These are phyloP conservation scores for Equus quagga DNA, from an alignment of 2,113 vertebrate species.

Conservation along the genomic window DNA sequence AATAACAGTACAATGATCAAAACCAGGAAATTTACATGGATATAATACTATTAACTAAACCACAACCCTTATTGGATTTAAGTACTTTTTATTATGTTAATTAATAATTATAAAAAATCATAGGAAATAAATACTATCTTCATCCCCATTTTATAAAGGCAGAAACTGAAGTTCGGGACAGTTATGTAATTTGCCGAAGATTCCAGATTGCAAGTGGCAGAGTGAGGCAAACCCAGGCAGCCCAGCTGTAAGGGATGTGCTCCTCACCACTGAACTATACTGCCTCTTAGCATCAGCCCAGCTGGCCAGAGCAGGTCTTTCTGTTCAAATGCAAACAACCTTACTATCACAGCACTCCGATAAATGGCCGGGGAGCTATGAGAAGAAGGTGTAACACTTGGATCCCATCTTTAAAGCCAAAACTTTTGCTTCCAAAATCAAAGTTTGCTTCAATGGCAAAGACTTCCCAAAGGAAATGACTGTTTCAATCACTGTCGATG, in stretches of 20 bases:
- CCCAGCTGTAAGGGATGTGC: neutral
- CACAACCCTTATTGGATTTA: neutral
- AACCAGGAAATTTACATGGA: neutral
- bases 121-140: neutral
- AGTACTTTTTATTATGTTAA: neutral
- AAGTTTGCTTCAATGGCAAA: conserved; percentile 51
- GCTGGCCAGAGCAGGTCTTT: neutral
- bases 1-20: neutral
- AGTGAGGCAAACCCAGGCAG: neutral
- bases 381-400: neutral
- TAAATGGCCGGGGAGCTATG: neutral
- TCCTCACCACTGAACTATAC: neutral
- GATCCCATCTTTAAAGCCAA: conserved; percentile 42
- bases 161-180: neutral
- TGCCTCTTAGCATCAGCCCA: neutral
- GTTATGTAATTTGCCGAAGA: neutral
- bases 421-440: conserved; percentile 47
- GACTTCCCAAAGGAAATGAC: conserved; percentile 62
- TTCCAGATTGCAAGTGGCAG: neutral
- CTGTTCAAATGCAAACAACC: neutral
- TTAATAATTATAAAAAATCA: neutral
- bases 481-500: neutral
- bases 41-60: neutral
- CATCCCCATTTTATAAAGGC: neutral
- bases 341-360: neutral